Base-by-base conservation (phyloP, 2,797 vertebrate species). In the Darevskia mixta region DNA sequence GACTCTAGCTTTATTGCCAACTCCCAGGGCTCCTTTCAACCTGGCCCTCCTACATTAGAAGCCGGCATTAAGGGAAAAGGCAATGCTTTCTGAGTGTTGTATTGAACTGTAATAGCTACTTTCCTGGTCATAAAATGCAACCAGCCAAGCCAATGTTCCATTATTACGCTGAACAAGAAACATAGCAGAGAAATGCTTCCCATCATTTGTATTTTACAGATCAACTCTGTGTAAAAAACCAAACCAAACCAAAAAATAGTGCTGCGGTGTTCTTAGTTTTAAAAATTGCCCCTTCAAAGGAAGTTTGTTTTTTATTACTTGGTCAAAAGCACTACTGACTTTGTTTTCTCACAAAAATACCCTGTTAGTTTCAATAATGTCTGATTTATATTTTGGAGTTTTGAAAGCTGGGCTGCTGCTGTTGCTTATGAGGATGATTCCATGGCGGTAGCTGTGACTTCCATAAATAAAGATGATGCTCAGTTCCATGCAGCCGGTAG, bases 21-120 rank as follows among this genome's bases (percentile, higher is more conserved):
- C 66, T 86, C 85, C 85, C 85, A 79, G 23, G 85, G 66, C 64
- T 71, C 29, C 61, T 20, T 71, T 79, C 77, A 86, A n/a, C 76
- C 43, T 55, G 64, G 43, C n/a, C 71, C 71, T 80, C 38, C 38
- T 29, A 61, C 66, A 69, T 55, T 66, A 85, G 61, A 27, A 61
- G 32, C 58, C 6, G 15, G 5, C 38, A 8, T 41, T 41, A 67
- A 38, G 25, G 55, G 71, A 20, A 43, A 71, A 73, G 66, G 20
- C 45, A 11, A 27, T 35, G 45, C 49, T n/a, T 32, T 67, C 23
- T 32, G 35, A 38, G 55, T 67, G 71, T 38, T 67, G 38, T 66
- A 49, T 9, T 66, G 78, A 82, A 55, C 71, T 58, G 49, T 32
- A 69, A 86, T 67, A 80, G 78, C 69, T 41, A 67, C 69, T n/a